A percentile compares a stretch with the other conserved stretches of the same genome.
Conservation (phyloP, 92 coral and sea anemone genomes). For the Phymanthus crucifer region DNA sequence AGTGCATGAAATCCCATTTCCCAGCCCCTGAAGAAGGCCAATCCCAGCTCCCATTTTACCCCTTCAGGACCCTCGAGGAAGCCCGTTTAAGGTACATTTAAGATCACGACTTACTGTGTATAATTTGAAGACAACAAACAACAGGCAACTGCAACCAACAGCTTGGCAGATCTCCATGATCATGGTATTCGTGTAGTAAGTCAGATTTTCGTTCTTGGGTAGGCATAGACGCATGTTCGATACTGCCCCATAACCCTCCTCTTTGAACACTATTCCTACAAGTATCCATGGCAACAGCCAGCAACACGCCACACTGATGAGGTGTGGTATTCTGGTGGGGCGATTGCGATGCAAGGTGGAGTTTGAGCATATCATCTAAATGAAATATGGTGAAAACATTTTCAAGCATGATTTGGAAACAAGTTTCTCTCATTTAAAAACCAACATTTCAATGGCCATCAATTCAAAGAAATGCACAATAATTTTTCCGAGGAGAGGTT, state of each 20-base stretch:
- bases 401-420: too few relatives aligned
- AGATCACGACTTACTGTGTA: conserved; percentile 43
- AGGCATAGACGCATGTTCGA: conserved; percentile 58
- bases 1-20: too few relatives aligned
- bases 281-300: conserved; percentile 86
- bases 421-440: too few relatives aligned
- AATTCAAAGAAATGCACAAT: too few relatives aligned
- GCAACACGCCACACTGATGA: conserved; percentile 63
- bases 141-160: conserved; percentile 75
- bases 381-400: not conserved
- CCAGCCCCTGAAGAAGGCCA: too few relatives aligned
- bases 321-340: conserved; percentile 21
- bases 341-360: conserved; percentile 19
- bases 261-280: conserved; percentile 66
- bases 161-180: conserved; percentile 59
- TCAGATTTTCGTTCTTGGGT: conserved; percentile 26
- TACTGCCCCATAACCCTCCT: conserved; percentile 24
- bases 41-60: too few relatives aligned
- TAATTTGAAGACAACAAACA: conserved; percentile 74
- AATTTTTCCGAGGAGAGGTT: too few relatives aligned
- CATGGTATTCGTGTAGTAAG: conserved; percentile 56
- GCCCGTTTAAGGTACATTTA: too few relatives aligned
- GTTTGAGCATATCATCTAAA: conserved; percentile 52
- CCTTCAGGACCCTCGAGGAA: too few relatives aligned
- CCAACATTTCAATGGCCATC: too few relatives aligned